Base-by-base conservation (phyloP, 53 echinoderm and acorn worm genomes). In the Henricia sp. region DNA sequence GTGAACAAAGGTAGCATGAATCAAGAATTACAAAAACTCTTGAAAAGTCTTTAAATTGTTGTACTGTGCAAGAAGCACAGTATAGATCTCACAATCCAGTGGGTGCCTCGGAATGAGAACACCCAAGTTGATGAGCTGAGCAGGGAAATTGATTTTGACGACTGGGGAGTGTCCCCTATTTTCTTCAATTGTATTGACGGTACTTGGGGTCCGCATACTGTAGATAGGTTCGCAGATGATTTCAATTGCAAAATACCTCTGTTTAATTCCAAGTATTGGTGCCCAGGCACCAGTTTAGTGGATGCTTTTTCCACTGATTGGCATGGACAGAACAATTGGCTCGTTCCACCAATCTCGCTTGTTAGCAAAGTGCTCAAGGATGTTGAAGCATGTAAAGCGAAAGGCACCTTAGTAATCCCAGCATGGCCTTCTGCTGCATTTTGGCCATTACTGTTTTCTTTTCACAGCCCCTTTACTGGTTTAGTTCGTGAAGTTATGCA, bases 141-240 rank as follows among this genome's bases (percentile, higher is more conserved):
- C 19, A 55, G 55, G 21, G 55, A 55, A 55, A 55, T 17, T 19
- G 63, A 63, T 32, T 63, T 32, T 63, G 63, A 63, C 19, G 63
- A 63, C 32, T 63, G 63, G 63, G 30, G 63, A 4, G 33, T 63
- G 5, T 63, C 33, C 29, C 33, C 5, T 29, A 32, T 9, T 29
- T 29, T 63, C 33, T 63, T 63, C 33, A 4, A 63, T 6, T 27
- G 27, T 17, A 63, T 63, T 10, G 33, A 63, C 33, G 63, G 30
- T 9, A 6, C 32, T 26, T 63, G 63, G 63, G 63, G 63, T 4
- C 63, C 63, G 5, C 63, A 82, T 63, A 37, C 82, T 2, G 63
- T 82, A n/a, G 82, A 82, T 39, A n/a, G 78, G 20, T 82, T 82
- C n/a, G 82, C 82, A 8, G 82, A 82, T 39, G 42, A 82, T 2